These are phyloP conservation scores for Anguilla rostrata DNA, from an alignment of 2,113 vertebrate genomes.

Conservation along the genomic window DNA sequence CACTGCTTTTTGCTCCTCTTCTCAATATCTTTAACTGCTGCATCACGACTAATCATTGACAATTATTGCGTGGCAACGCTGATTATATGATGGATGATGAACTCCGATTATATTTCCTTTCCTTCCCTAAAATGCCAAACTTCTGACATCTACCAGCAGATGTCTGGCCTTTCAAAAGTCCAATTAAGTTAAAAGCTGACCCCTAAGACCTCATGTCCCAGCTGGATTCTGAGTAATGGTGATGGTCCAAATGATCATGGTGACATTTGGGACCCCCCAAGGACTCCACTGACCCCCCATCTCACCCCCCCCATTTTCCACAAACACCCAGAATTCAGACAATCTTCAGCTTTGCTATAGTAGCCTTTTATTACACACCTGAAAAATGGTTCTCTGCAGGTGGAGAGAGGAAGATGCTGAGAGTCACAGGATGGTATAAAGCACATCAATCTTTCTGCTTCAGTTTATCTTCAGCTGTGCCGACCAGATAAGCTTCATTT, in stretches of 20 bases:
- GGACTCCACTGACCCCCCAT: not conserved
- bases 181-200: not conserved
- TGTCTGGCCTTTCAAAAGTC: not conserved
- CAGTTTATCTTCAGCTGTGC: slow-evolving; percentile 2
- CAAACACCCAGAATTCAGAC: not conserved
- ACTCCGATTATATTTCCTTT: not conserved
- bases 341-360: not conserved
- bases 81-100: not conserved
- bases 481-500: not conserved
- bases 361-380: not conserved
- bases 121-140: not conserved
- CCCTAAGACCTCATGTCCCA: not conserved
- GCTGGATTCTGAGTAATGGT: not conserved
- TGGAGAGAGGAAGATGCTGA: not conserved
- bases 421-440: slow-evolving; percentile 1
- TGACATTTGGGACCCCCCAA: not conserved
- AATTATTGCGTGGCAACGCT: not conserved
- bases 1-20: not conserved
- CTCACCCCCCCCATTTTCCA: too few relatives aligned
- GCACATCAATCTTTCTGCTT: not conserved
- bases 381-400: not conserved
- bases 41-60: not conserved
- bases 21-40: not conserved
- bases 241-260: not conserved
- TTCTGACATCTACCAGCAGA: not conserved